These are phyloP conservation scores for Pluvialis apricaria DNA, from an alignment of 2,113 vertebrate genomes.

Conservation along the genomic window DNA sequence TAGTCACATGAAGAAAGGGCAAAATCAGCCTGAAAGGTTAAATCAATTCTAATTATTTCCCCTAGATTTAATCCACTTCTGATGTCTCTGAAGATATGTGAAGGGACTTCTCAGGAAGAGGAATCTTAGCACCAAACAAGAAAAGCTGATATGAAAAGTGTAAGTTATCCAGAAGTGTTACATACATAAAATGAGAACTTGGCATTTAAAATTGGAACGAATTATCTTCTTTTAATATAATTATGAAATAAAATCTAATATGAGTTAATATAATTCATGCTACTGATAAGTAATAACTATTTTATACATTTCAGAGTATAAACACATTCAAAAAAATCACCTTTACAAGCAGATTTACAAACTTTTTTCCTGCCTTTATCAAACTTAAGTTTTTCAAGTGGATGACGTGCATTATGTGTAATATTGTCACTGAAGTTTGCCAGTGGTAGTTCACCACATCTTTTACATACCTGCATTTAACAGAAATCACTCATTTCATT, in stretches of 20 bases:
- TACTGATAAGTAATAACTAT: background rate
- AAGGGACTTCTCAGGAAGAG: background rate
- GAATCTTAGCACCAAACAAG: background rate
- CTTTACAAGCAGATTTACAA: background rate
- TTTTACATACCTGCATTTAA: background rate
- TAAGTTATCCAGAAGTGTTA: background rate
- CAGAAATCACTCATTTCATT: constrained; percentile 24
- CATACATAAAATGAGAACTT: background rate
- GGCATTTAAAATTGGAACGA: background rate
- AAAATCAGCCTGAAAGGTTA: background rate
- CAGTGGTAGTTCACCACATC: background rate
- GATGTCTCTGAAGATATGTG: background rate
- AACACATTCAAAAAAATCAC: background rate
- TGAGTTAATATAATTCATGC: rapidly evolving
- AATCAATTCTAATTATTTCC: background rate
- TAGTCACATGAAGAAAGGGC: background rate
- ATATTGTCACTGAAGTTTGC: background rate
- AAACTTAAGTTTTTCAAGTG: background rate
- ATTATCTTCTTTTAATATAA: background rate
- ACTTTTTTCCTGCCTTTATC: background rate
- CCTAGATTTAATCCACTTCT: background rate
- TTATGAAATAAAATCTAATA: background rate
- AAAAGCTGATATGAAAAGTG: background rate
- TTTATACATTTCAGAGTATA: background rate
- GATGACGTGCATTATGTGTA: background rate